A percentile compares a stretch with the other conserved stretches of the same genome.
Evolutionary conservation across 2,113 vertebrate species (phyloP).

Genomic region (Nerophis ophidion): DNA sequence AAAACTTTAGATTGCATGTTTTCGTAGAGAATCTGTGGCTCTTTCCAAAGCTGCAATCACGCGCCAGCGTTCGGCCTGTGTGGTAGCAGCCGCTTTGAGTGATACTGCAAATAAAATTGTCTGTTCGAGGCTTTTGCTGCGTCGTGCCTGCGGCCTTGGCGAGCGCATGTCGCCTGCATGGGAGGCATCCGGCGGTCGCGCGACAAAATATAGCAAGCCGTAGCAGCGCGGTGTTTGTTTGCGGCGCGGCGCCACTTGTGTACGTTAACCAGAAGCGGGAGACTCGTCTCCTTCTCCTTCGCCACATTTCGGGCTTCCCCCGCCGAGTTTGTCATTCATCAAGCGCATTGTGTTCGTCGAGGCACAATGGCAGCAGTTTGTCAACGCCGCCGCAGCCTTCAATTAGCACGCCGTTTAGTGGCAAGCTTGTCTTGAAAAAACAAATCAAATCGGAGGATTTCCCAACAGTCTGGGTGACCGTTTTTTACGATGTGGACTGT

Average conservation of each 20-base stretch:
- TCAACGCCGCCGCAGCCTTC: constrained; percentile 52
- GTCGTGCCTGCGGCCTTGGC: constrained; percentile 45
- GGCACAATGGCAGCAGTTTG: constrained; percentile 11
- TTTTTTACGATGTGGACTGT: constrained; percentile 27
- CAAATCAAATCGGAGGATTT: constrained; percentile 61
- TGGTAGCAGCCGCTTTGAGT: constrained; percentile 4
- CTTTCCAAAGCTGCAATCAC: constrained; percentile 1
- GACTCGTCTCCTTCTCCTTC: constrained; percentile 58
- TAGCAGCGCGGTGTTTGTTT: constrained; percentile 58
- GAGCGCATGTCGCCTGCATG: constrained; percentile 50
- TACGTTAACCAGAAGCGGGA: constrained; percentile 61
- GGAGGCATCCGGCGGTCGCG: constrained; percentile 36
- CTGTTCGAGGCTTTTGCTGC: constrained; percentile 7
- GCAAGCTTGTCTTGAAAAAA: constrained; percentile 62
- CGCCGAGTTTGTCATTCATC: constrained; percentile 40
- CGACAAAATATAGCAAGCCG: constrained; percentile 58
- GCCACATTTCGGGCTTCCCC: constrained; percentile 27
- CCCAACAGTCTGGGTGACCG: constrained; percentile 40
- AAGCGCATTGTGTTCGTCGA: constrained; percentile 62
- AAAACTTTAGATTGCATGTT: not conserved
- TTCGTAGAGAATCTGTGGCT: not conserved
- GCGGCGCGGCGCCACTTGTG: constrained; percentile 50
- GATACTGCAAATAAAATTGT: constrained; percentile 10
- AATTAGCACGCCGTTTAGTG: constrained; percentile 68
- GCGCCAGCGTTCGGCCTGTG: constrained; percentile 1